These are phyloP conservation scores for Apostichopus leukothele DNA, from an alignment of 53 echinoderm and acorn worm species.

Conservation along the genomic window DNA sequence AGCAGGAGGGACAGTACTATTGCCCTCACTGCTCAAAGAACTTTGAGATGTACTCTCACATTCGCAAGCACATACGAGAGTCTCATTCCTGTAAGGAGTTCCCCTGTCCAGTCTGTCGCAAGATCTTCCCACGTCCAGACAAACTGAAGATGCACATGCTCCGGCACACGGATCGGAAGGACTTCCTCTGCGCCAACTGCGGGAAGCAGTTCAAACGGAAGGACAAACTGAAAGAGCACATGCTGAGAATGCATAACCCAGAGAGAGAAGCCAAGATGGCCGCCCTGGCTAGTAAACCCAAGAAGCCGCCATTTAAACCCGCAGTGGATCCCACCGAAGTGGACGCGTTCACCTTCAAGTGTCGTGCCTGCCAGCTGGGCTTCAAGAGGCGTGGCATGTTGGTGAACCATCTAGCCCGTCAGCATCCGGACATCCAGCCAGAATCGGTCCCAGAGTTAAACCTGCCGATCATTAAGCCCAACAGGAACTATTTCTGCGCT, in stretches of 20 bases:
- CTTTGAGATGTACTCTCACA: conserved; percentile 77
- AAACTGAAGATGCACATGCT: conserved; percentile 94
- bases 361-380: conserved; percentile 78
- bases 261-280: conserved; percentile 80
- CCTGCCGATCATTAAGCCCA: conserved; percentile 93
- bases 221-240: conserved; percentile 95
- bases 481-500: conserved; percentile 96
- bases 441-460: conserved; percentile 92
- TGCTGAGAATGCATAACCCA: conserved; percentile 93
- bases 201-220: conserved; percentile 98
- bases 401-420: conserved; percentile 91
- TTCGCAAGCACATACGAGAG: conserved; percentile 87
- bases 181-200: conserved; percentile 96
- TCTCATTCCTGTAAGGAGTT: conserved; percentile 91
- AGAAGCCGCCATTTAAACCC: conserved; percentile 90
- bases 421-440: conserved; percentile 83
- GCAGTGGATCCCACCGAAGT: conserved; percentile 59
- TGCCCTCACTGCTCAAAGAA: conserved; percentile 85
- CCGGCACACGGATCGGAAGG: conserved; percentile 86
- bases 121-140: conserved; percentile 91
- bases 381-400: conserved; percentile 96
- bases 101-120: conserved; percentile 82
- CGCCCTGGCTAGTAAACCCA: conserved; percentile 67
- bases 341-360: conserved; percentile 94
- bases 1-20: conserved; percentile 64